Percentiles rank a stretch among this genome's conserved stretches.
Evolutionary conservation across 2,888 invertebrate genomes (phyloP).

Genomic region (Drosophila rubida): DNA sequence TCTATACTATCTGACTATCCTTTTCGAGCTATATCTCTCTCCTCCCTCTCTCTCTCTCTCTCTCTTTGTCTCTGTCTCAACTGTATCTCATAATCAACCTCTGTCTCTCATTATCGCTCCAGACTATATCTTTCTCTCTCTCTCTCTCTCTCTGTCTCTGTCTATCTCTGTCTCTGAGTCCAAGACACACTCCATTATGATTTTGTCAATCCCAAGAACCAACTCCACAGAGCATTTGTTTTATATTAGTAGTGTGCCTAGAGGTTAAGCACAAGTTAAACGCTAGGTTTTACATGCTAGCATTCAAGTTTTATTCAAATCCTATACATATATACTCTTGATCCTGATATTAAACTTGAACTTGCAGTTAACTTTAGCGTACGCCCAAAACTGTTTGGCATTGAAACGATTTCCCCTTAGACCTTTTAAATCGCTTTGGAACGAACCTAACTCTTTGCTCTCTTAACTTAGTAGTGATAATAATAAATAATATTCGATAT

Average conservation of each 20-base stretch:
- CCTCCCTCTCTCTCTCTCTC: conserved; percentile 12
- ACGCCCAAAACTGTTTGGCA: conserved; percentile 42
- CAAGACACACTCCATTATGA: conserved; percentile 58
- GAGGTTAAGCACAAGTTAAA: conserved; percentile 60
- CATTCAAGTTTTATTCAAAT: conserved; percentile 44
- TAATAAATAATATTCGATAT: conserved; percentile 41
- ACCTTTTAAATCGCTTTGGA: conserved; percentile 53
- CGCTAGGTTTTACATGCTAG: conserved; percentile 56
- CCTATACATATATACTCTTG: conserved; percentile 26
- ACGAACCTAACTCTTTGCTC: conserved; percentile 40
- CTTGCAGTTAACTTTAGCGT: conserved; percentile 47
- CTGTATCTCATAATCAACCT: conserved; percentile 16
- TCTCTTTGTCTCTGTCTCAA: conserved; percentile 15
- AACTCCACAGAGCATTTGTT: conserved; percentile 58
- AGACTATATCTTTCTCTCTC: conserved; percentile 20
- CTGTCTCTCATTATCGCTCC: conserved; percentile 6
- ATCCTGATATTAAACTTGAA: conserved; percentile 30
- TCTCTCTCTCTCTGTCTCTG: conserved; percentile 27
- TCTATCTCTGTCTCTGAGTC: conserved; percentile 41
- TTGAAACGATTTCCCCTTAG: conserved; percentile 31
- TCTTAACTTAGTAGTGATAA: conserved; percentile 58
- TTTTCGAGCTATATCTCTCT: conserved; percentile 34
- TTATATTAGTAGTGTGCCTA: conserved; percentile 64
- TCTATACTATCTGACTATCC: conserved; percentile 20
- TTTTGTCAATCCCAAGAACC: conserved; percentile 52